Evolutionary conservation across 2,797 vertebrate species (phyloP).

Genomic region (Notolepis coatsorum): DNA sequence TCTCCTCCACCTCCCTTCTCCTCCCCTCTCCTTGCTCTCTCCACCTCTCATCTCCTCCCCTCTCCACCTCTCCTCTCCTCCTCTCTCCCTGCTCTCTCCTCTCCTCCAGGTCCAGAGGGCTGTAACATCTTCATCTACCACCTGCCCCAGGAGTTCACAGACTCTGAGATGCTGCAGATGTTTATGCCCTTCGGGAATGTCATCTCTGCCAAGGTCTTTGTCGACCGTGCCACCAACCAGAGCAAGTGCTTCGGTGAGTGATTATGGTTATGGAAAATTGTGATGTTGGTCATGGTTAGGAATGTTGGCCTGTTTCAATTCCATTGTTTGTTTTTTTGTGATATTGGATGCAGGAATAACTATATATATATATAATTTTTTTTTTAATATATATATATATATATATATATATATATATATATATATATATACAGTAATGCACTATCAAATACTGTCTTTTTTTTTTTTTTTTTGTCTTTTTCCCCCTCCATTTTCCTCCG

Average conservation of each 20-base stretch:
- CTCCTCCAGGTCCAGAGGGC: constrained; percentile 90
- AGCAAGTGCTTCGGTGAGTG: constrained; percentile 96
- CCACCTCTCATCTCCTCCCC: background rate
- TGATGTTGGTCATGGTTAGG: no score
- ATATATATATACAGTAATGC: no score
- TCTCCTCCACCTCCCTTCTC: background rate
- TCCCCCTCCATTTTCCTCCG: no score
- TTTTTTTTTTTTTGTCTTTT: no score
- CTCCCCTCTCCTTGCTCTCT: background rate
- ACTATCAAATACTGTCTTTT: no score
- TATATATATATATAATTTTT: background rate
- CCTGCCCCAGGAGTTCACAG: constrained; percentile 97
- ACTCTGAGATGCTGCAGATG: constrained; percentile 97
- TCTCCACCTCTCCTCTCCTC: background rate
- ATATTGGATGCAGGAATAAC: background rate
- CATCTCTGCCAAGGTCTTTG: constrained; percentile 98
- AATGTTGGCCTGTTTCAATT: no score
- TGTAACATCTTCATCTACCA: constrained; percentile 99
- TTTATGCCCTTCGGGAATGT: constrained; percentile 96
- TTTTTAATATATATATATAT: background rate
- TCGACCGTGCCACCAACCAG: constrained; percentile 97
- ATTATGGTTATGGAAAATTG: background rate
- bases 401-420: no score
- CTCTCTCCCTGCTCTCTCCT: constrained; percentile 19
- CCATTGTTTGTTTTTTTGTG: no score